Conservation (phyloP, 2,797 vertebrate species). For the Trichosurus vulpecula region DNA sequence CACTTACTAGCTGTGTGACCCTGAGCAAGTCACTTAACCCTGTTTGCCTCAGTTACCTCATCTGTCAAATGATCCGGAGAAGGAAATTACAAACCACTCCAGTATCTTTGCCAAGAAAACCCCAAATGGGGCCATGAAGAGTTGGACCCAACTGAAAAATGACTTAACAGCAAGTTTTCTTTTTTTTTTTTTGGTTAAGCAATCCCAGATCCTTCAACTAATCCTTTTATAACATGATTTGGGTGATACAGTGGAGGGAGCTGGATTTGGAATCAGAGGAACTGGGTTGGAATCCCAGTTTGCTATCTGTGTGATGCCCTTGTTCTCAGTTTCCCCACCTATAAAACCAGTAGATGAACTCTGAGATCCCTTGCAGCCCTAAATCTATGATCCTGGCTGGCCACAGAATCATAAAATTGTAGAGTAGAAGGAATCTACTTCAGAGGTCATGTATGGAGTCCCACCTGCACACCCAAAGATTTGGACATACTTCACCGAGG, state of each 20-base stretch:
- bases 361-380: not conserved
- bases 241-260: not conserved
- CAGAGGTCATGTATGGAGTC: not conserved
- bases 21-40: not conserved
- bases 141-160: not conserved
- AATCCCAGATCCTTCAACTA: not conserved
- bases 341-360: not conserved
- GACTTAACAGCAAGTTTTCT: not conserved
- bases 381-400: not conserved
- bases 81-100: not conserved
- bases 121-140: no score
- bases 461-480: not conserved
- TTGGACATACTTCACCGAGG: not conserved
- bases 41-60: not conserved
- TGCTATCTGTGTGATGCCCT: not conserved
- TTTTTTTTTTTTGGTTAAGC: not conserved
- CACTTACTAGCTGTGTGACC: not conserved
- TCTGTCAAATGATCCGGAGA: not conserved
- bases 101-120: not conserved
- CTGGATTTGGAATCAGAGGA: not conserved
- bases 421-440: not conserved
- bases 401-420: not conserved
- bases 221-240: not conserved
- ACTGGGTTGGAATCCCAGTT: not conserved
- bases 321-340: not conserved